Percentiles rank a stretch among this genome's conserved stretches.
Conservation (phyloP, 1,140 invertebrate genomes). For the Apocrypta bakeri region DNA sequence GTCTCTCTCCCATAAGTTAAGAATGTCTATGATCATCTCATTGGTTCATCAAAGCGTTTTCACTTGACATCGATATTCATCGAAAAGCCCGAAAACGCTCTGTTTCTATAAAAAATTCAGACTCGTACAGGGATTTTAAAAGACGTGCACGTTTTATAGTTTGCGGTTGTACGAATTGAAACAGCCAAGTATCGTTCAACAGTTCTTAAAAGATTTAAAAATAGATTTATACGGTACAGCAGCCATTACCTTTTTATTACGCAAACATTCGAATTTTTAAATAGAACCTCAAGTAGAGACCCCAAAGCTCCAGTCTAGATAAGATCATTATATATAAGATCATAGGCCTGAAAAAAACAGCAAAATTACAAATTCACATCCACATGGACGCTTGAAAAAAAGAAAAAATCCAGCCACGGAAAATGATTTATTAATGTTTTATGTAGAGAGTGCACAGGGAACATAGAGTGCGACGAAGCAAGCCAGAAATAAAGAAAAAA, state of each 20-base stretch:
- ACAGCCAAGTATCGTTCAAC: neutral
- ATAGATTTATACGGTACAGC: neutral
- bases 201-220: neutral
- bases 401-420: too few species aligned
- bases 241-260: neutral
- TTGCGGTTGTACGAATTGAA: neutral
- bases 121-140: neutral
- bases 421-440: too few species aligned
- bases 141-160: neutral
- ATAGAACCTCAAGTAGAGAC: neutral
- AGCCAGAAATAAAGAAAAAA: neutral
- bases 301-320: neutral
- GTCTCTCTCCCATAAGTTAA: neutral
- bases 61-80: too few species aligned
- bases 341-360: too few species aligned
- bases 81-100: too few species aligned
- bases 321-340: neutral
- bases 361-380: too few species aligned
- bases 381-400: neutral
- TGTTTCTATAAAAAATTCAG: neutral
- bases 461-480: neutral
- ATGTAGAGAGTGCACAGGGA: too few species aligned
- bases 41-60: too few species aligned
- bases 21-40: neutral
- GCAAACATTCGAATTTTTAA: neutral